Base-by-base conservation (phyloP, 2,797 vertebrate genomes). In the Hippoglossus hippoglossus region DNA sequence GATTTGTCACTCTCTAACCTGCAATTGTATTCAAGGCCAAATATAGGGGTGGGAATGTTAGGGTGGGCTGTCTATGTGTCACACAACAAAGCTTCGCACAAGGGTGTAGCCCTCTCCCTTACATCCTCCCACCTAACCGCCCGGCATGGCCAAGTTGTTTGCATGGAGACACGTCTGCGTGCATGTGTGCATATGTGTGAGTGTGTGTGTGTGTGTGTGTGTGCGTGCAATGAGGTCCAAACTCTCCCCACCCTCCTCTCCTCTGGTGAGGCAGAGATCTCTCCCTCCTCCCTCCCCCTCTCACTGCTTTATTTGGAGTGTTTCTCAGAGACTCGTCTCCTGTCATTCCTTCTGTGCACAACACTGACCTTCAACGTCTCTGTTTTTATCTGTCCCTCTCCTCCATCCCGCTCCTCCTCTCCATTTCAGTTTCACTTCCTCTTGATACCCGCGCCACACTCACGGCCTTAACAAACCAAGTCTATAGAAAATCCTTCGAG, bases 21-120 rank as follows among this genome's bases (percentile, higher is more conserved):
- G 94, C 94, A 95, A 95, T 96, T 95, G 94, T 95, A 94, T 93
- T 93, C 93, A 89, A 91, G 93, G 94, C 94, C 94, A 95, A 94
- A 95, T 94, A 77, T 85, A 86, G 93, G 88, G 93, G 92, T 83
- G 93, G 92, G 93, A 94, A 95, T 91, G 87, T 87, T 91, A 90
- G 90, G 92, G 92, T 95, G 94, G 92, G 94, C 91, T 93, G 91
- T 85, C 87, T 91, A 82, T 93, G 91, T 91, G 91, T 90, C 93
- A 94, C 84, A 89, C 90, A 94, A 83, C 93, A 95, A 94, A 95
- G 91, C 91, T 81, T 87, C 60, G 72, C 92, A 87, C 79, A 89
- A 94, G 94, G 94, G 91, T 92, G 94, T 93, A 91, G 86, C 92
- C 94, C 92, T 92, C 91, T 90, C 80, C 84, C 92, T 92, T 87